Evolutionary conservation across 2,888 invertebrate genomes (phyloP), one percentile per base, ranked within the genome.

Genomic region (Fissipunctia ypsillon): DNA sequence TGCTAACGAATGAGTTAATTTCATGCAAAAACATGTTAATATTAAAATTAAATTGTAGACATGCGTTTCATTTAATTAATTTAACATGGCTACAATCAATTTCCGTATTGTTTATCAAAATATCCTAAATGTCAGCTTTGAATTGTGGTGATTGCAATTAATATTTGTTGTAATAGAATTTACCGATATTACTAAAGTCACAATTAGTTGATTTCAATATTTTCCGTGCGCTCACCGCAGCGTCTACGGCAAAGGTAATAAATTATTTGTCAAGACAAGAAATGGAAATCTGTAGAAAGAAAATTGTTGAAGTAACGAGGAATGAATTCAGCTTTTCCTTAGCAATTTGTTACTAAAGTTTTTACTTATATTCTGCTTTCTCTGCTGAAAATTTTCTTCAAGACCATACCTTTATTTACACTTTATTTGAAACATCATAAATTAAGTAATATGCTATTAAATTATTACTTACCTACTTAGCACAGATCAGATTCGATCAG

Each of bases 221-320:
- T 63, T 57, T 70, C 67, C 25, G 70, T 70, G 61, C 56, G 61
- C 35, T 45, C 4, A 31, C 64, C 54, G 19, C 61, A 28, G 52
- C 12, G 52, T 65, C 61, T 60, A 41, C 50, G 19, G 56, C 57
- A 68, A 45, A 35, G 19, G 48, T 66, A 73, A 85, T 73, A 76
- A 79, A 83, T 73, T 76, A 83, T 83, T 85, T 78, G 73, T 69
- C 79, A 69, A 73, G 69, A 59, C 41, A 63, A 65, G 61, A 69
- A 82, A 73, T 77, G 54, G 65, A 80, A 73, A 82, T 75, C 74
- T 60, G 57, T 63, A 45, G 38, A 56, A 72, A 56, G 65, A 72
- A 75, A 73, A 73, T 78, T 76, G 61, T 76, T 70, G 60, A 72
- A 81, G 67, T 71, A 81, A 84, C 31, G 50, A 69, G 43, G 16